phyloP scores from a whole-genome alignment of 2,797 vertebrate species.

The Amblyopsis hoosieri region DNA sequence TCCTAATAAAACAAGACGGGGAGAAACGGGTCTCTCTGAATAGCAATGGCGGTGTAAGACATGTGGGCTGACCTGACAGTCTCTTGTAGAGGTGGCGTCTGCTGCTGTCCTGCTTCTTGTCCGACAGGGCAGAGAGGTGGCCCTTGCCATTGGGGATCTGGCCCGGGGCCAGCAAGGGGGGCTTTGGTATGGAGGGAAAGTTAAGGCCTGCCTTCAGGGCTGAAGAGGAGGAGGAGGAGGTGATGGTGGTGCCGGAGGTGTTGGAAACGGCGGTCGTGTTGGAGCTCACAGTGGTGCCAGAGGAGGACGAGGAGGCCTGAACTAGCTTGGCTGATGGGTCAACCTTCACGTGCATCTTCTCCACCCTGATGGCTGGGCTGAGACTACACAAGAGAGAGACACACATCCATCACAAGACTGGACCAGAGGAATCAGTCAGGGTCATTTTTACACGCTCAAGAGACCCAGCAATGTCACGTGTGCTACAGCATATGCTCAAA shows the following conservation, averaged over 20 bases:
- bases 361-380: slow-evolving; percentile 93
- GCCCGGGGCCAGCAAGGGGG: slow-evolving; percentile 92
- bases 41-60: slow-evolving; percentile 9
- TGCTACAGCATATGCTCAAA: too few relatives aligned
- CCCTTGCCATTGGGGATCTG: slow-evolving; percentile 98
- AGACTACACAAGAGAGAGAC: slow-evolving; percentile 79
- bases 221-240: slow-evolving; percentile 66
- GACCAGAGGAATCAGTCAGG: background rate
- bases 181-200: slow-evolving; percentile 99
- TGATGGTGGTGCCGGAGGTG: slow-evolving; percentile 47
- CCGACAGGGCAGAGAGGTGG: slow-evolving; percentile 84
- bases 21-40: too few relatives aligned
- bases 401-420: background rate
- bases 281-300: slow-evolving; percentile 84
- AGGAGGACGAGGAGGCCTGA: slow-evolving; percentile 80
- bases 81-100: slow-evolving; percentile 94
- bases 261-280: slow-evolving; percentile 69
- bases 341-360: slow-evolving; percentile 92
- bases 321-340: slow-evolving; percentile 88
- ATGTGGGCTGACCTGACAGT: slow-evolving; percentile 85
- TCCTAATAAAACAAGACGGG: too few relatives aligned
- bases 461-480: background rate
- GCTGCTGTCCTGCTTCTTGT: slow-evolving; percentile 86
- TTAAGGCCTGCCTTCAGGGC: slow-evolving; percentile 98
- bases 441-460: background rate